These are phyloP conservation scores for Podarcis raffonei DNA, from an alignment of 2,113 vertebrate species.

Conservation along the genomic window DNA sequence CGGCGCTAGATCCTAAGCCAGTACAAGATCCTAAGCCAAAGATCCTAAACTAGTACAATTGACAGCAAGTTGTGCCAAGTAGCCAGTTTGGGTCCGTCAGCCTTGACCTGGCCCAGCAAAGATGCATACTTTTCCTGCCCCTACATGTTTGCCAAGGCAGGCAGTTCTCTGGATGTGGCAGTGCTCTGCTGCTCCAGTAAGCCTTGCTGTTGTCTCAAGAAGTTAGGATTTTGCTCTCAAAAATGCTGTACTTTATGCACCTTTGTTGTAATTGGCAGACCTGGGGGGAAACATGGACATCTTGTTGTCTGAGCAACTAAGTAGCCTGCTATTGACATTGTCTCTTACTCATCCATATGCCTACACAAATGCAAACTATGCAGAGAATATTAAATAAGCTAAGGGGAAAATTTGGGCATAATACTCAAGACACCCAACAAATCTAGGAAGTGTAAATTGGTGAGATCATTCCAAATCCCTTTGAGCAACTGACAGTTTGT, in stretches of 20 bases:
- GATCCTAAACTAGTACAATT: too few species aligned
- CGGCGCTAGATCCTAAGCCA: too few species aligned
- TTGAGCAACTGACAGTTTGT: not conserved
- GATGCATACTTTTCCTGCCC: too few species aligned
- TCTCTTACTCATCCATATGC: not conserved
- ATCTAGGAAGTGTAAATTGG: not conserved
- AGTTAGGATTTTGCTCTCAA: not conserved
- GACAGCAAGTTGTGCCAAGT: too few species aligned
- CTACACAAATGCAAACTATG: not conserved
- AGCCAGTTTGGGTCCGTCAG: too few species aligned
- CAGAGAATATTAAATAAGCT: not conserved
- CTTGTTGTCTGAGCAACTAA: not conserved
- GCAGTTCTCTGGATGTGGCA: too few species aligned
- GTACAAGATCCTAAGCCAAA: too few species aligned
- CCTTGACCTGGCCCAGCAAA: too few species aligned
- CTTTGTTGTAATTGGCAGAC: not conserved
- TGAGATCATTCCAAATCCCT: not conserved
- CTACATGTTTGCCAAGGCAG: too few species aligned
- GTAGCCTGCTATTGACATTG: not conserved
- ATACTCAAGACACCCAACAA: not conserved
- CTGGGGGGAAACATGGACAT: not conserved
- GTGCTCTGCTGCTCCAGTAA: too few species aligned
- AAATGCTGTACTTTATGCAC: not conserved
- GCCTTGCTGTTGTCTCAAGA: too few species aligned
- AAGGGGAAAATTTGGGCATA: not conserved